Percentiles rank a stretch among this genome's conserved stretches.
phyloP scores from a whole-genome alignment of 2,797 vertebrate species.

The Danio aesculapii region DNA sequence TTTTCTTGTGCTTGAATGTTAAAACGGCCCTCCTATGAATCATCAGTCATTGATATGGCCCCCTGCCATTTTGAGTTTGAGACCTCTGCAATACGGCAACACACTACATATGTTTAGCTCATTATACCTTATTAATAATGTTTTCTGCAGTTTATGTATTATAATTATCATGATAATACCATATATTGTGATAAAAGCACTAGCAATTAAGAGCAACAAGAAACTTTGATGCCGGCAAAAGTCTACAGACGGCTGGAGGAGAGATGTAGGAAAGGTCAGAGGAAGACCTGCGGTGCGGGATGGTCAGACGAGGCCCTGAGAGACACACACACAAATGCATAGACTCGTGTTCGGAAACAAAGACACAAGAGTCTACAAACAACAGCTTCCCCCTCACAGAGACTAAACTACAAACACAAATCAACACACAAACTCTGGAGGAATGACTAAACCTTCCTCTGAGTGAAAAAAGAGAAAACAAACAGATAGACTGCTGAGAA shows the following conservation, averaged over 20 bases:
- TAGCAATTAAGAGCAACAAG: no score
- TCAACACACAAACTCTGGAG: conserved; percentile 11
- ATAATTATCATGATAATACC: no score
- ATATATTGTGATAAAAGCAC: no score
- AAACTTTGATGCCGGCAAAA: no score
- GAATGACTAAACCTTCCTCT: background rate
- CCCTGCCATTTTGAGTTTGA: no score
- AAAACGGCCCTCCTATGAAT: no score
- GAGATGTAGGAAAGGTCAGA: conserved; percentile 10
- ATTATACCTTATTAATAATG: no score
- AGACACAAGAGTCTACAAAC: background rate
- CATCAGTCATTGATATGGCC: no score
- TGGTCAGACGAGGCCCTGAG: background rate
- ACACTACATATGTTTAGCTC: no score
- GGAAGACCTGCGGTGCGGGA: background rate
- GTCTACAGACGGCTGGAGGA: background rate
- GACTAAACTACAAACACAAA: conserved; percentile 14
- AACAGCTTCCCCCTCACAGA: background rate
- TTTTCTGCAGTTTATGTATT: no score
- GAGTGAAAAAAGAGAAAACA: background rate
- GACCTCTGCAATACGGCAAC: no score
- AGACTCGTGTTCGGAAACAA: background rate
- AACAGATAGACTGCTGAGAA: conserved; percentile 3
- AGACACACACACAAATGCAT: background rate
- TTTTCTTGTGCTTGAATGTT: no score